A percentile compares a stretch with the other conserved stretches of the same genome.
phyloP scores from a whole-genome alignment of 1,140 invertebrate species.

The Heliconius nattereri region DNA sequence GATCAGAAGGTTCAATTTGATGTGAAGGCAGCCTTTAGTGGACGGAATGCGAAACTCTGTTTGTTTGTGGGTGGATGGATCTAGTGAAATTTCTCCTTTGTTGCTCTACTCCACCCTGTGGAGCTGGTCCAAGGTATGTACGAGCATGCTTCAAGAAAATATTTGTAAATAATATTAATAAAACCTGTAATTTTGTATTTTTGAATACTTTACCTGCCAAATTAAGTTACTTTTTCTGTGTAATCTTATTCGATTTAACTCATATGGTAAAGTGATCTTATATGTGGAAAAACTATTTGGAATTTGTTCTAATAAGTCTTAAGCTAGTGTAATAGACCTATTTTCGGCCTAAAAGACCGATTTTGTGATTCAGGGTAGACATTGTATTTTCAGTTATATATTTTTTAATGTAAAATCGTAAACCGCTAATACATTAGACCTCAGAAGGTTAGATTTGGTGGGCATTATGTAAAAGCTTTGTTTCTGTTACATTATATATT shows the following conservation, averaged over 20 bases:
- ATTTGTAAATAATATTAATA: too few relatives aligned
- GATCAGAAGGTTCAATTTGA: constrained; percentile 67
- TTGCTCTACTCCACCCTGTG: constrained; percentile 65
- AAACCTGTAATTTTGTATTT: too few relatives aligned
- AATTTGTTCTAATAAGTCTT: background rate
- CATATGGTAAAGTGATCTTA: background rate
- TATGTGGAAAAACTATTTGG: background rate
- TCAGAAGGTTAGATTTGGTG: constrained; percentile 70
- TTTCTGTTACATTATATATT: constrained; percentile 77
- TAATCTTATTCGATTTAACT: background rate
- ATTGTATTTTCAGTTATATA: background rate
- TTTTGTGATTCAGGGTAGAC: background rate
- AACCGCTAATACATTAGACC: constrained; percentile 42
- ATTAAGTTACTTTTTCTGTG: background rate
- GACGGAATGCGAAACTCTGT: constrained; percentile 73
- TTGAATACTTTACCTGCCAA: background rate
- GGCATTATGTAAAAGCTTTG: constrained; percentile 75
- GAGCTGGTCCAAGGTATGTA: constrained; percentile 7
- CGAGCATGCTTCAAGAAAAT: background rate
- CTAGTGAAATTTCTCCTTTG: constrained; percentile 76
- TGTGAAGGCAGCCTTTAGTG: constrained; percentile 60
- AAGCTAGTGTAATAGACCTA: too few relatives aligned
- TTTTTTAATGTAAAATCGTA: background rate
- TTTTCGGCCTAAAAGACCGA: too few relatives aligned
- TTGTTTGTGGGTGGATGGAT: constrained; percentile 76